Percentiles rank a stretch among this genome's conserved stretches.
Evolutionary conservation across 2,888 invertebrate species (phyloP).

Genomic region (Crematogaster levior): DNA sequence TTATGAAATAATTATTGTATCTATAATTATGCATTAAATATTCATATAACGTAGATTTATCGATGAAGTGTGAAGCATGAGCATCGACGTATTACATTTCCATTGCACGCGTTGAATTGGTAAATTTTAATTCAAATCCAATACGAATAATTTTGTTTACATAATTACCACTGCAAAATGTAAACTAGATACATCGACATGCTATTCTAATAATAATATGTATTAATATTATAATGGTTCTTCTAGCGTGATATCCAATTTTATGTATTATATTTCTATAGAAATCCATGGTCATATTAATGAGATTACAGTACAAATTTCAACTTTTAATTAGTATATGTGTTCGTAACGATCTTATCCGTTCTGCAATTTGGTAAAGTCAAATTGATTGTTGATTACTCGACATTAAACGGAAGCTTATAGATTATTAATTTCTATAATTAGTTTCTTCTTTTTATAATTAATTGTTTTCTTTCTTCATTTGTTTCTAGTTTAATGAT

Average conservation of each 20-base stretch:
- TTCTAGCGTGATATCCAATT: not conserved
- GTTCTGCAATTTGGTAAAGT: slow-evolving; percentile 14
- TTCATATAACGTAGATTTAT: slow-evolving; percentile 6
- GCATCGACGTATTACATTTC: slow-evolving; percentile 20
- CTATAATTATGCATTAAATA: slow-evolving; percentile 18
- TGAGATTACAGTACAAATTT: slow-evolving; percentile 14
- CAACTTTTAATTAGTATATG: slow-evolving; percentile 6
- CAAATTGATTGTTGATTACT: slow-evolving; percentile 6
- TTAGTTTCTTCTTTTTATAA: not conserved
- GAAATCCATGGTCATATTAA: not conserved
- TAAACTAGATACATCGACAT: not conserved
- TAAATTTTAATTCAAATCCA: slow-evolving; percentile 39
- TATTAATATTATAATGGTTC: slow-evolving; percentile 5
- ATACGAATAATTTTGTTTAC: not conserved
- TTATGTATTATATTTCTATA: not conserved
- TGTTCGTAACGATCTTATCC: not conserved
- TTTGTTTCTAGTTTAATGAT: not conserved
- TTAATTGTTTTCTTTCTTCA: not conserved
- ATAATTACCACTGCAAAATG: slow-evolving; percentile 23
- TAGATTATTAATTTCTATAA: slow-evolving; percentile 6
- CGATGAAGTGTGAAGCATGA: slow-evolving; percentile 3
- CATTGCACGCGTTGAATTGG: not conserved
- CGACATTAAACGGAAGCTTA: not conserved
- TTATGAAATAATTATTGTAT: not conserved
- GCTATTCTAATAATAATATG: not conserved